Percentiles rank a stretch among this genome's conserved stretches.
phyloP scores from a whole-genome alignment of 2,113 vertebrate genomes.

The Silurus glanis region DNA sequence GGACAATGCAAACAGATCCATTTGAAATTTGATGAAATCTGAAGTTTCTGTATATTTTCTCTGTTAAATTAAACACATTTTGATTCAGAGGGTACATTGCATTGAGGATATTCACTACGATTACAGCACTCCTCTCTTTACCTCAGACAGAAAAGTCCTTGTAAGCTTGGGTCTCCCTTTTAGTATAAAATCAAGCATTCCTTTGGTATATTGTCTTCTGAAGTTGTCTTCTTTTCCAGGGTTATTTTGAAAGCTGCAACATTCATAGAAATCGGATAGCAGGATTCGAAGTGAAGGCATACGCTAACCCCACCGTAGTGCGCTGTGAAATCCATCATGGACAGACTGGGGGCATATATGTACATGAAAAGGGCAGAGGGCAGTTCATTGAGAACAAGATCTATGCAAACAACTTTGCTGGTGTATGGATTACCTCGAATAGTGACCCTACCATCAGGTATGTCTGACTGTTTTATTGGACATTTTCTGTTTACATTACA shows the following conservation, averaged over 20 bases:
- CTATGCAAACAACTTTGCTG: constrained; percentile 99
- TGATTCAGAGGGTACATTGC: neutral
- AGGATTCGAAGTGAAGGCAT: constrained; percentile 98
- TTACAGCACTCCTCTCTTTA: neutral
- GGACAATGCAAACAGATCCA: no score
- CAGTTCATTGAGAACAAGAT: constrained; percentile 99
- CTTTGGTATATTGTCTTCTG: neutral
- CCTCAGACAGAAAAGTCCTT: neutral
- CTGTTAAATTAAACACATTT: no score
- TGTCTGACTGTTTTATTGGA: neutral
- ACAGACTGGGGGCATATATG: constrained; percentile 98
- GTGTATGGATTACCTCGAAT: constrained; percentile 99
- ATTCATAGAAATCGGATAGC: constrained; percentile 99
- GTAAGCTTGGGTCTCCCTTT: neutral
- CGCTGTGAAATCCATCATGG: constrained; percentile 99
- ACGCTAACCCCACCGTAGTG: constrained; percentile 96
- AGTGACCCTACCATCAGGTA: constrained; percentile 99
- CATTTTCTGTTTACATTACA: neutral
- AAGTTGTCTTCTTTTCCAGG: constrained; percentile 73
- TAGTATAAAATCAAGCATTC: constrained; percentile 60
- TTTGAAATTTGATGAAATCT: no score
- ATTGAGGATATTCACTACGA: neutral
- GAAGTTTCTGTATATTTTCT: no score
- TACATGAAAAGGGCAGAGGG: constrained; percentile 97
- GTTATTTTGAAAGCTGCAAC: constrained; percentile 99